Evolutionary conservation across 2,113 vertebrate species (phyloP), one percentile per base, ranked within the genome.

Genomic region (Prunella fulvescens): DNA sequence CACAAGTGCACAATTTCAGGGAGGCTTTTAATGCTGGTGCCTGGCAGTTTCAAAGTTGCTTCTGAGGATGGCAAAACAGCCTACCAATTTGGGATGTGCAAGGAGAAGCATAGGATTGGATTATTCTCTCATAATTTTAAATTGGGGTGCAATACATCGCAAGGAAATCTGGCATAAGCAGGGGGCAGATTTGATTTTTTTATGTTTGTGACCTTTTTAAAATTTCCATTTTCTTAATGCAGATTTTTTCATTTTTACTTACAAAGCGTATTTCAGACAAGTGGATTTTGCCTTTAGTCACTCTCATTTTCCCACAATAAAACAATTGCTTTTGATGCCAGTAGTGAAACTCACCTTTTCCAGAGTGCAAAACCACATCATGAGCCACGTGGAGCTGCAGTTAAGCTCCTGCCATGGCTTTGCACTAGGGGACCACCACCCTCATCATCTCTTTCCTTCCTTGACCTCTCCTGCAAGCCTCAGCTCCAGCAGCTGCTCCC

Each of bases 31-130:
- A 47, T 69, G 51, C 67, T 83, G 72, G 14, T 74, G 71, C 83
- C 39, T 92, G 80, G 67, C 69, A 86, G 56, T 64, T 96, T 83
- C 66, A 74, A 70, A 92, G 81, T 91, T 74, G 26, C 81, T 92
- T 93, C 60, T 86, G 48, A 93, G 84, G 82, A 31, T 45, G 58
- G 78, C 50, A 91, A 90, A 84, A 29, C n/a, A 66, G 53, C 66
- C 57, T 76, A 60, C 29, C 28, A 74, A 62, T 81, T 65, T 54
- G 50, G 39, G 19, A 26, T 85, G 9, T 53, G 15, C 58, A 61
- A 80, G 48, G 40, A 57, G 54, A 89, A 90, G 23, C 19, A 5
- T 4, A 61, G 78, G 42, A 39, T 60, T 50, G 81, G 66, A 57
- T 91, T 91, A 39, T 84, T 23, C 18, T 62, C 45, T 57, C 20